Percentiles rank a stretch among this genome's conserved stretches.
phyloP scores from a whole-genome alignment of 2,888 invertebrate species.

The Drosophila vallismaia region DNA sequence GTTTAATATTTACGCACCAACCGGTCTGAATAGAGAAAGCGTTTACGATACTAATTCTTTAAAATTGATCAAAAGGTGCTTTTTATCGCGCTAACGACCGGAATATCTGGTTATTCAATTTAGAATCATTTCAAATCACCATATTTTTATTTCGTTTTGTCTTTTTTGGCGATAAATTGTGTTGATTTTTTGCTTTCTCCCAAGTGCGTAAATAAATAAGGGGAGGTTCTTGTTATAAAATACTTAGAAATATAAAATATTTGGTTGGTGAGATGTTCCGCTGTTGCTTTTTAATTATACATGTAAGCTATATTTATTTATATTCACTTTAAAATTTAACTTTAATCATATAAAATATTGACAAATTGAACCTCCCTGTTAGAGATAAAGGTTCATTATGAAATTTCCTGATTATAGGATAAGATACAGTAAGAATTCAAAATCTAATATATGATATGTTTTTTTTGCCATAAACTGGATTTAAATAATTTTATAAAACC shows the following conservation, averaged over 20 bases:
- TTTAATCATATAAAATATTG: too few species aligned
- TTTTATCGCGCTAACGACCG: neutral
- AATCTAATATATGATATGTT: neutral
- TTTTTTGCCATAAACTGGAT: neutral
- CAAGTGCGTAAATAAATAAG: neutral
- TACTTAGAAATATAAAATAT: too few species aligned
- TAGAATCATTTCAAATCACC: neutral
- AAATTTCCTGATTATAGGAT: too few species aligned
- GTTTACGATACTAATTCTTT: neutral
- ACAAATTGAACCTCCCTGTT: too few species aligned
- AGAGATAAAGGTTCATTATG: too few species aligned
- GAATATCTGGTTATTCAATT: constrained; percentile 1
- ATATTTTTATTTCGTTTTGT: neutral
- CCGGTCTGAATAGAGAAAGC: neutral
- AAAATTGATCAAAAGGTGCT: neutral
- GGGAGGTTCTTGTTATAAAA: neutral
- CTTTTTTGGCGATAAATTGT: neutral
- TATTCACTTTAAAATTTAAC: too few species aligned
- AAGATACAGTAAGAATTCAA: too few species aligned
- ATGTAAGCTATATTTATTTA: too few species aligned
- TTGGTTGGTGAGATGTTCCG: too few species aligned
- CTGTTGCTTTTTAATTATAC: too few species aligned
- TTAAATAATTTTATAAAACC: neutral
- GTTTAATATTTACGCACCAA: neutral
- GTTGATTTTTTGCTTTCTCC: neutral